phyloP scores from a whole-genome alignment of 2,888 invertebrate species.

The Auanema sp. region DNA sequence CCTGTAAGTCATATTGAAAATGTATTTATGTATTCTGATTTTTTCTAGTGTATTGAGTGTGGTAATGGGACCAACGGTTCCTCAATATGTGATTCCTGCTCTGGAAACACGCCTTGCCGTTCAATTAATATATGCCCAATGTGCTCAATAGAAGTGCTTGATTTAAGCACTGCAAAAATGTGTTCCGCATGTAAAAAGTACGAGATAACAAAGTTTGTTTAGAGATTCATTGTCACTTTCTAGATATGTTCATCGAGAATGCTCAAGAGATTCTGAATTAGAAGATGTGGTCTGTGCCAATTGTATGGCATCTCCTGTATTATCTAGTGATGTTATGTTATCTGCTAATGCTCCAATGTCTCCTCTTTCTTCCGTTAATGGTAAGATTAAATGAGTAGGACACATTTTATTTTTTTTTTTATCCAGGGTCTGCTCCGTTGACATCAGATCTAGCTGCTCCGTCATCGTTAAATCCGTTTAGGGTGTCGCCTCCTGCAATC shows the following conservation, averaged over 20 bases:
- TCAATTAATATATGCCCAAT: slow-evolving; percentile 7
- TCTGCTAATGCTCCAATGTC: slow-evolving; percentile 9
- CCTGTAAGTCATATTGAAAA: too few species aligned
- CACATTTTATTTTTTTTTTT: neutral
- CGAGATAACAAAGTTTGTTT: slow-evolving; percentile 1
- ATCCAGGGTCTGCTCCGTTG: neutral
- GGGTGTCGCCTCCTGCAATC: neutral
- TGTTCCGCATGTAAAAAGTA: slow-evolving; percentile 13
- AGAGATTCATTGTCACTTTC: neutral
- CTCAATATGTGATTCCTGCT: slow-evolving; percentile 13
- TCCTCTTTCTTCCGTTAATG: slow-evolving; percentile 2
- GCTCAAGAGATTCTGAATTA: slow-evolving; percentile 16
- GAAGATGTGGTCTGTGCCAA: slow-evolving; percentile 84
- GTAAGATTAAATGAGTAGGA: neutral
- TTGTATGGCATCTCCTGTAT: slow-evolving; percentile 41
- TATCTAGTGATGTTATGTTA: slow-evolving; percentile 38
- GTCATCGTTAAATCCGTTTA: neutral
- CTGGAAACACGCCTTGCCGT: neutral
- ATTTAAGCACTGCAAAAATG: neutral
- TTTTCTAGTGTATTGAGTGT: slow-evolving; percentile 19
- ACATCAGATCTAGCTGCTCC: neutral
- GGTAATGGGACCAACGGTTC: slow-evolving; percentile 1
- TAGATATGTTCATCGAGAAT: slow-evolving; percentile 19
- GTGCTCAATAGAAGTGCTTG: slow-evolving; percentile 8
- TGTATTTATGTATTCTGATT: neutral